These are phyloP conservation scores for Chouioia cunea DNA, from an alignment of 2,888 invertebrate genomes.

Conservation along the genomic window DNA sequence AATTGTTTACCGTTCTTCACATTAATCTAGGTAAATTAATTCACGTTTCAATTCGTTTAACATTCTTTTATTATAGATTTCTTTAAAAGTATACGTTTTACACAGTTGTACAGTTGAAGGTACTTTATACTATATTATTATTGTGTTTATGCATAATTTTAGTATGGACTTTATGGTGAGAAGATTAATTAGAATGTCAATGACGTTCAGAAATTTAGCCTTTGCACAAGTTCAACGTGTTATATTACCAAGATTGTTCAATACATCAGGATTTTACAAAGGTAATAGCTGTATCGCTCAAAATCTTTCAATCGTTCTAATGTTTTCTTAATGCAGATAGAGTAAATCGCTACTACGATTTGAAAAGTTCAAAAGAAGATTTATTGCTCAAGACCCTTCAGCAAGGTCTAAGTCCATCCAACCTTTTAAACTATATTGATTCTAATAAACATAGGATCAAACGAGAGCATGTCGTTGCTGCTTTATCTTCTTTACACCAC, in stretches of 20 bases:
- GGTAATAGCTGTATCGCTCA: slow-evolving; percentile 6
- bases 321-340: slow-evolving; percentile 21
- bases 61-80: not conserved
- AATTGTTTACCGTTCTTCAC: slow-evolving; percentile 1
- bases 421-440: slow-evolving; percentile 40
- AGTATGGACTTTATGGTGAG: slow-evolving; percentile 42
- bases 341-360: slow-evolving; percentile 14
- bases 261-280: slow-evolving; percentile 22
- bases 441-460: slow-evolving; percentile 35
- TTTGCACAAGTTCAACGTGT: slow-evolving; percentile 35
- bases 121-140: not conserved
- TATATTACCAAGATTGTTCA: slow-evolving; percentile 32
- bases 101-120: too few relatives aligned
- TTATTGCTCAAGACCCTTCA: slow-evolving; percentile 29
- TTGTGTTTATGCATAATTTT: not conserved
- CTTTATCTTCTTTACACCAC: slow-evolving; percentile 36
- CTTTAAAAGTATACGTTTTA: not conserved
- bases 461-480: slow-evolving; percentile 35
- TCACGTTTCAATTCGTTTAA: not conserved
- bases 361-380: slow-evolving; percentile 27
- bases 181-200: slow-evolving; percentile 39
- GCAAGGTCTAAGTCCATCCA: slow-evolving; percentile 36
- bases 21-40: slow-evolving; percentile 19
- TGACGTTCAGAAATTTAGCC: slow-evolving; percentile 38
- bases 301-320: not conserved